Conservation (phyloP, 2,113 vertebrate genomes). For the Oplegnathus fasciatus region DNA sequence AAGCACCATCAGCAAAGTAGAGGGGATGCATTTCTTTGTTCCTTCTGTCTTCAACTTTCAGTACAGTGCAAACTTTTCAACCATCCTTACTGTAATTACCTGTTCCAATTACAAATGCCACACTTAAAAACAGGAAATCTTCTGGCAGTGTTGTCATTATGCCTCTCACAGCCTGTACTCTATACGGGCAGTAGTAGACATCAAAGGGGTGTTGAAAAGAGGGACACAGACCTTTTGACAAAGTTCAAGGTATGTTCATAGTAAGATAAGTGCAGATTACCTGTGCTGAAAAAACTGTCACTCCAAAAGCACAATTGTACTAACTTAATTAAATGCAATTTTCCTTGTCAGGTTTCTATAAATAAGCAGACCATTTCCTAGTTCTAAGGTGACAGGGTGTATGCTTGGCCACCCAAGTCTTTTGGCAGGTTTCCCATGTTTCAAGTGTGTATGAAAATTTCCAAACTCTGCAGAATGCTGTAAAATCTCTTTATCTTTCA, state of each 20-base stretch:
- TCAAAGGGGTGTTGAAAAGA: slow-evolving; percentile 50
- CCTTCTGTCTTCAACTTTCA: neutral
- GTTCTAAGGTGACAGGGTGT: slow-evolving; percentile 16
- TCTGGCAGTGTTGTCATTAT: slow-evolving; percentile 31
- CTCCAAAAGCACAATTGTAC: neutral
- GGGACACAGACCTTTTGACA: slow-evolving; percentile 22
- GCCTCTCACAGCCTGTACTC: slow-evolving; percentile 1
- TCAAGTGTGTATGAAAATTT: slow-evolving; percentile 4
- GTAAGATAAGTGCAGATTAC: slow-evolving; percentile 48
- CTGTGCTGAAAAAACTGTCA: slow-evolving; percentile 45
- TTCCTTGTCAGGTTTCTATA: neutral
- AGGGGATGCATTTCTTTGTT: neutral
- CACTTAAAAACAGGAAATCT: slow-evolving; percentile 50
- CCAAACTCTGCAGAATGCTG: neutral
- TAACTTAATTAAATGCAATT: slow-evolving; percentile 19
- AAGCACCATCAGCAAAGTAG: neutral
- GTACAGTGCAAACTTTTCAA: slow-evolving; percentile 31
- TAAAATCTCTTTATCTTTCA: neutral
- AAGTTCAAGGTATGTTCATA: slow-evolving; percentile 26
- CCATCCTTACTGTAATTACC: slow-evolving; percentile 52
- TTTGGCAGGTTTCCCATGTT: slow-evolving; percentile 24
- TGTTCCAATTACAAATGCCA: slow-evolving; percentile 27
- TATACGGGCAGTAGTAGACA: neutral
- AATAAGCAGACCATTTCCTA: slow-evolving; percentile 20
- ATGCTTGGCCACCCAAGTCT: slow-evolving; percentile 48